Conservation (phyloP, 2,888 invertebrate species). For the Macaria notata region DNA sequence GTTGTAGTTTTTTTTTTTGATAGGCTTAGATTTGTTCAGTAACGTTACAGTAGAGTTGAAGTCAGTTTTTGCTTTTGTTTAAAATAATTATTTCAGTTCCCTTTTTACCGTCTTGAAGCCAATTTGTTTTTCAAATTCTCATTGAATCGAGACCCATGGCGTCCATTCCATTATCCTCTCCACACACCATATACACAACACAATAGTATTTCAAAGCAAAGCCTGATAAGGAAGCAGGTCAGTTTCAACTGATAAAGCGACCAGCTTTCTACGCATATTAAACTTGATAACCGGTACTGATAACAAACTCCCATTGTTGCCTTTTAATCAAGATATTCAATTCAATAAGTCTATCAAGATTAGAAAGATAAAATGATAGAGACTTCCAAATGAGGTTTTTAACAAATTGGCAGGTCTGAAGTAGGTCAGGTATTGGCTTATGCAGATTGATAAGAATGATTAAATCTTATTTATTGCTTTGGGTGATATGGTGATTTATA, state of each 20-base stretch:
- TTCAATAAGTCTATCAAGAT: conserved; percentile 59
- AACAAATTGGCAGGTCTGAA: not conserved
- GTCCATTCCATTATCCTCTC: conserved; percentile 37
- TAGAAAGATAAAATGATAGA: conserved; percentile 39
- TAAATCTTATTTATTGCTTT: no score
- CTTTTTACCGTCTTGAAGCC: no score
- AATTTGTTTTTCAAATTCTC: not conserved
- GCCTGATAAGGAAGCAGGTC: conserved; percentile 75
- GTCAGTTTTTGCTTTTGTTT: no score
- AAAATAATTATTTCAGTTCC: no score
- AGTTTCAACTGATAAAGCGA: conserved; percentile 57
- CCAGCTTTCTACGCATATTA: conserved; percentile 78
- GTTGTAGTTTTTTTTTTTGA: no score
- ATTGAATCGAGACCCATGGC: conserved; percentile 3
- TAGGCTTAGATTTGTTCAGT: no score
- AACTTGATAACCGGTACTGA: conserved; percentile 69
- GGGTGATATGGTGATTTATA: no score
- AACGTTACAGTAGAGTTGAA: no score
- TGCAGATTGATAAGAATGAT: not conserved
- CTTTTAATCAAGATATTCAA: conserved; percentile 74
- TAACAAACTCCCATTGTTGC: conserved; percentile 67
- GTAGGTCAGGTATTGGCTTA: not conserved
- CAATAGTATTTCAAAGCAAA: conserved; percentile 70
- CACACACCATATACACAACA: conserved; percentile 69
- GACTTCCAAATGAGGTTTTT: conserved; percentile 29